A percentile compares a stretch with the other conserved stretches of the same genome.
Evolutionary conservation across 2,113 vertebrate genomes (phyloP).

Genomic region (Leptobrachium ailaonicum): DNA sequence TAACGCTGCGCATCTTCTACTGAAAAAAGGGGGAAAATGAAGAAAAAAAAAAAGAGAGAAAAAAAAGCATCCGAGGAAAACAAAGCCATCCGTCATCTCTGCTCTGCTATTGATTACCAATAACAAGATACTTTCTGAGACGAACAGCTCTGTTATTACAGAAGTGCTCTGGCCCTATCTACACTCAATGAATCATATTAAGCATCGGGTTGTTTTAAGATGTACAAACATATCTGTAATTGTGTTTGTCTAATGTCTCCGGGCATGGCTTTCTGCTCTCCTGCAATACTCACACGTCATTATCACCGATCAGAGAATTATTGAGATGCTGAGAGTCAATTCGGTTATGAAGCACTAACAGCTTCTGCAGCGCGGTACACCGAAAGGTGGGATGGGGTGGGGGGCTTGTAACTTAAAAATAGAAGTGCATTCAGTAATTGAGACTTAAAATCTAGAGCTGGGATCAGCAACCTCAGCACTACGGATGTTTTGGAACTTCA

Average conservation of each 20-base stretch:
- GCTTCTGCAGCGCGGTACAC: neutral
- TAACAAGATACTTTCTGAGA: conserved; percentile 76
- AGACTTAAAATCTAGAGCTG: too few species aligned
- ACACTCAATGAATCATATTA: conserved; percentile 68
- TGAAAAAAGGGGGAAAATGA: neutral
- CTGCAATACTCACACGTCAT: neutral
- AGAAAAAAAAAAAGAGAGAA: conserved; percentile 9
- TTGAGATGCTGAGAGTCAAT: neutral
- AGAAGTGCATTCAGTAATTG: too few species aligned
- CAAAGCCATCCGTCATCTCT: conserved; percentile 72
- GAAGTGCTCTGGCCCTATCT: conserved; percentile 65
- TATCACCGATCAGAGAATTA: neutral
- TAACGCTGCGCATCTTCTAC: neutral
- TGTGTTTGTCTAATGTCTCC: conserved; percentile 52
- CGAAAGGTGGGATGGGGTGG: too few species aligned
- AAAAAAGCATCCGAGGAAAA: conserved; percentile 58
- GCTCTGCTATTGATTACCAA: conserved; percentile 74
- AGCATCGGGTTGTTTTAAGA: conserved; percentile 64
- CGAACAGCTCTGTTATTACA: conserved; percentile 70
- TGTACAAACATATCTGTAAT: conserved; percentile 61
- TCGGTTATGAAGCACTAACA: neutral
- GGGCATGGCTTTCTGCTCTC: conserved; percentile 19
- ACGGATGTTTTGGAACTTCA: too few species aligned
- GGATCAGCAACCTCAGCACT: too few species aligned
- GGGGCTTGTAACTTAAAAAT: too few species aligned